Evolutionary conservation across 2,797 vertebrate genomes (phyloP).

Genomic region (Orestias chungarensis): DNA sequence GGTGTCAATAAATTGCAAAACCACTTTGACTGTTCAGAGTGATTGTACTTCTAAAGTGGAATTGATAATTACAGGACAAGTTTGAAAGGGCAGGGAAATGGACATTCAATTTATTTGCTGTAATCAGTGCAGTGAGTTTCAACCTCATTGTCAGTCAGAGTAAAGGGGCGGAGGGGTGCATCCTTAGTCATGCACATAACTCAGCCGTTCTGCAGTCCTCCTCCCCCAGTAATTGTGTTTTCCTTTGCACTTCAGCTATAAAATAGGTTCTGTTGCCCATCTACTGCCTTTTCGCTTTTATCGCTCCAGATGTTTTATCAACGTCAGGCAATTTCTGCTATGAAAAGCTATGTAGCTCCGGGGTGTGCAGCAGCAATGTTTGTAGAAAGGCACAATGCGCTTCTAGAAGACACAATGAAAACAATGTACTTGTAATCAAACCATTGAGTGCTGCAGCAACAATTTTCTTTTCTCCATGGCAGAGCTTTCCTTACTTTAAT

Average conservation of each 20-base stretch:
- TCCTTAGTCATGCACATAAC: slow-evolving; percentile 54
- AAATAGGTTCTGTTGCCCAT: slow-evolving; percentile 61
- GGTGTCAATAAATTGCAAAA: slow-evolving; percentile 13
- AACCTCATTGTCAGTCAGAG: slow-evolving; percentile 36
- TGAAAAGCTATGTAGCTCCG: slow-evolving; percentile 29
- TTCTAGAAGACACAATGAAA: slow-evolving; percentile 15
- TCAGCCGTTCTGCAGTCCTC: slow-evolving; percentile 40
- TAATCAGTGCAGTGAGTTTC: slow-evolving; percentile 46
- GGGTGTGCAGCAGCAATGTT: slow-evolving; percentile 37
- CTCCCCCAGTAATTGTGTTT: slow-evolving; percentile 61
- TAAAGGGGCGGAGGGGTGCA: slow-evolving; percentile 38
- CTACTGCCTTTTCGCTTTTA: slow-evolving; percentile 32
- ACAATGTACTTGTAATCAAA: slow-evolving; percentile 18
- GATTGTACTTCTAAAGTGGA: slow-evolving; percentile 35
- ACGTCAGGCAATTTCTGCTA: slow-evolving; percentile 44
- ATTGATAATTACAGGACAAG: slow-evolving; percentile 33
- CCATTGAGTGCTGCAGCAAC: background rate
- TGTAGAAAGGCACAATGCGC: slow-evolving; percentile 10
- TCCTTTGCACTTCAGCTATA: slow-evolving; percentile 54
- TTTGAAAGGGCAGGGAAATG: slow-evolving; percentile 21
- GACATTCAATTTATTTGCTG: slow-evolving; percentile 37
- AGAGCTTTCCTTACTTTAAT: background rate
- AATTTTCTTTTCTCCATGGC: background rate
- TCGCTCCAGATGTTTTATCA: slow-evolving; percentile 68
- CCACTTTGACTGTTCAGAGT: slow-evolving; percentile 24